Conservation (phyloP, 2,888 invertebrate species). For the Petrolisthes manimaculis region DNA sequence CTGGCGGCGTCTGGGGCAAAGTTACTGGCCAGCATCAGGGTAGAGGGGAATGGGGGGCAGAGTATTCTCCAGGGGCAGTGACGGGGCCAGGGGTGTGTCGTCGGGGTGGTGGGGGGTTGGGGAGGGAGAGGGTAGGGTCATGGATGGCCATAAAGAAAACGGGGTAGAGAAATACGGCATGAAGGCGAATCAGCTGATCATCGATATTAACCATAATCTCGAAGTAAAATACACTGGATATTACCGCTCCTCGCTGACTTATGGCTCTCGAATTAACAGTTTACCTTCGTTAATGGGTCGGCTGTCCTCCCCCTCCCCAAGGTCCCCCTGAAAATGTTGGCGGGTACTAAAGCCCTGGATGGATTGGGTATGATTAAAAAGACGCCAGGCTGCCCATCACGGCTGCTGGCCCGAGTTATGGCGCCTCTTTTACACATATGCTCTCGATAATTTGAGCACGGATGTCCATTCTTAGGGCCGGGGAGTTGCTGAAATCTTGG, state of each 20-base stretch:
- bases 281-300: conserved; percentile 53
- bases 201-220: conserved; percentile 56
- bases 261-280: conserved; percentile 56
- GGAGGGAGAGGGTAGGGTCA: background rate
- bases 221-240: conserved; percentile 54
- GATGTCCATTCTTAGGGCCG: conserved; percentile 50
- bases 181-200: conserved; percentile 57
- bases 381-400: conserved; percentile 53
- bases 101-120: background rate
- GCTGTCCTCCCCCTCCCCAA: conserved; percentile 24
- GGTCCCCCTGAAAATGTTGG: conserved; percentile 47
- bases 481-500: conserved; percentile 58
- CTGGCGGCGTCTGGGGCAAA: conserved; percentile 39
- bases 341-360: conserved; percentile 52
- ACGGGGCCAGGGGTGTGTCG: background rate
- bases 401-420: conserved; percentile 49
- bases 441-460: conserved; percentile 57
- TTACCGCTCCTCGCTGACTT: conserved; percentile 46
- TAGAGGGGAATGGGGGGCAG: background rate
- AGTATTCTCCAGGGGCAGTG: background rate
- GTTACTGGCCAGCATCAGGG: conserved; percentile 30
- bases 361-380: conserved; percentile 60
- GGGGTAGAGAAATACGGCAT: conserved; percentile 43
- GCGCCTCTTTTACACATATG: conserved; percentile 59
- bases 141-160: conserved; percentile 48